phyloP scores from a whole-genome alignment of 2,888 invertebrate species.

The Anoncus sp. region DNA sequence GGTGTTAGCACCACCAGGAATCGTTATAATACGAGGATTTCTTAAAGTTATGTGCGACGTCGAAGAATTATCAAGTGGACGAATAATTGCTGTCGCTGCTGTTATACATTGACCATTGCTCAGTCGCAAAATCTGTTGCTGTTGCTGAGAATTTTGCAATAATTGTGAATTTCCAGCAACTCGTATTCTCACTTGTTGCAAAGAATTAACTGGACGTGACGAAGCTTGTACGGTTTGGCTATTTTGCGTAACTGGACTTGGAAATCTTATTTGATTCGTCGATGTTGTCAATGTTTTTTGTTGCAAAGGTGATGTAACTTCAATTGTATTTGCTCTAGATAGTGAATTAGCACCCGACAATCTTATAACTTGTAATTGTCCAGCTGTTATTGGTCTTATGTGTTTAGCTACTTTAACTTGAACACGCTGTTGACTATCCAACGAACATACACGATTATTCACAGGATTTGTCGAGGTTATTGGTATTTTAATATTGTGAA shows the following conservation, averaged over 20 bases:
- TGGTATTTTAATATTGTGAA: not conserved
- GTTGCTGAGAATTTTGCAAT: not conserved
- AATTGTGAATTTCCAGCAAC: not conserved
- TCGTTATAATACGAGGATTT: slow-evolving; percentile 18
- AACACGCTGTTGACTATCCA: not conserved
- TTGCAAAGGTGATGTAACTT: not conserved
- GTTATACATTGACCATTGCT: slow-evolving; percentile 17
- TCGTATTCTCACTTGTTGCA: slow-evolving; percentile 1
- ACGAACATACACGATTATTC: not conserved
- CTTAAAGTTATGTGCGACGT: slow-evolving; percentile 22
- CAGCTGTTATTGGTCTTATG: not conserved
- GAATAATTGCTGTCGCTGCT: slow-evolving; percentile 14
- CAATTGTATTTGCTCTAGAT: not conserved
- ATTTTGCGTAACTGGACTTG: not conserved
- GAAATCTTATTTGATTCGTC: not conserved
- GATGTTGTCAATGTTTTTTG: not conserved
- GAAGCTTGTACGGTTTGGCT: not conserved
- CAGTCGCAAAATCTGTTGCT: slow-evolving; percentile 5
- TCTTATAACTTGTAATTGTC: not conserved
- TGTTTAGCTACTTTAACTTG: not conserved
- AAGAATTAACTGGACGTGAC: not conserved
- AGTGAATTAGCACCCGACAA: not conserved
- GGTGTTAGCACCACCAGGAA: not conserved
- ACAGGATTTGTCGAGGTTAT: not conserved
- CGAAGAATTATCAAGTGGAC: slow-evolving; percentile 2